Percentiles rank a stretch among this genome's conserved stretches.
phyloP scores from a whole-genome alignment of 1,140 invertebrate species.

The Saccostrea glomerata region DNA sequence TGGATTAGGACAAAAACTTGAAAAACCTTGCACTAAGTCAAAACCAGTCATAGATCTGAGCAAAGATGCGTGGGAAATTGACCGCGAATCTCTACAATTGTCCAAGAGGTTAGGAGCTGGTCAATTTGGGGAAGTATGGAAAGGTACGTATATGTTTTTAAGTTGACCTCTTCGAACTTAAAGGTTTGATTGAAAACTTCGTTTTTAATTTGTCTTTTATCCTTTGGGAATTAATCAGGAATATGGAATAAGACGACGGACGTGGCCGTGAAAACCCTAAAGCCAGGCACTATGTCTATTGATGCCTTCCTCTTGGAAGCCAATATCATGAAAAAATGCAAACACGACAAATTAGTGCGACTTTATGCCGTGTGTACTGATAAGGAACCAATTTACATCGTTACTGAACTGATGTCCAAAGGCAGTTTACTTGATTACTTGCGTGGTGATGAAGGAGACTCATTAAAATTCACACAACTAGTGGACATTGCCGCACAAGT shows the following conservation, averaged over 20 bases:
- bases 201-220: not conserved
- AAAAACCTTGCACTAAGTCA: slow-evolving; percentile 93
- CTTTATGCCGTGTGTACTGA: slow-evolving; percentile 98
- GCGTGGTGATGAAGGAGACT: slow-evolving; percentile 86
- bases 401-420: slow-evolving; percentile 99
- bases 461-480: slow-evolving; percentile 92
- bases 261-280: slow-evolving; percentile 97
- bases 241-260: slow-evolving; percentile 95
- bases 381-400: slow-evolving; percentile 99
- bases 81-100: slow-evolving; percentile 91
- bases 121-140: slow-evolving; percentile 99
- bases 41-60: slow-evolving; percentile 91
- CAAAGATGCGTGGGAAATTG: slow-evolving; percentile 98
- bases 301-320: slow-evolving; percentile 98
- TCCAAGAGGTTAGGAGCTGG: slow-evolving; percentile 94
- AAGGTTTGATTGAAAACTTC: no score
- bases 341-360: slow-evolving; percentile 96
- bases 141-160: slow-evolving; percentile 83
- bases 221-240: slow-evolving; percentile 61
- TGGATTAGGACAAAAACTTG: slow-evolving; percentile 95
- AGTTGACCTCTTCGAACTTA: no score
- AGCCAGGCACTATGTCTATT: slow-evolving; percentile 97
- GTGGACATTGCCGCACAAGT: slow-evolving; percentile 95
- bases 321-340: slow-evolving; percentile 98
- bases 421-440: slow-evolving; percentile 91